phyloP scores from a whole-genome alignment of 2,113 vertebrate genomes.

The Aldabrachelys gigantea region DNA sequence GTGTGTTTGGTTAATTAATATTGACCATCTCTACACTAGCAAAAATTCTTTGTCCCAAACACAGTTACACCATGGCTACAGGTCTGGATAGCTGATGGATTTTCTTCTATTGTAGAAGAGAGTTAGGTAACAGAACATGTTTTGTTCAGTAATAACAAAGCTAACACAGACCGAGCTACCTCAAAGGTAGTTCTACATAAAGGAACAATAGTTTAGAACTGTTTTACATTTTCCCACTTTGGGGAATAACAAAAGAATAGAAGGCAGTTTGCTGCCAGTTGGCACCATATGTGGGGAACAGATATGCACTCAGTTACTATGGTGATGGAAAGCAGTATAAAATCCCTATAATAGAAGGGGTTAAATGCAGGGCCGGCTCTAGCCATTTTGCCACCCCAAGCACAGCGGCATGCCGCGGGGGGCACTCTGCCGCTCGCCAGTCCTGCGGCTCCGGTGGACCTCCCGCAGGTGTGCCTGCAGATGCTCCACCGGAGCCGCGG shows the following conservation, averaged over 20 bases:
- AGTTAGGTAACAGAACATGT: background rate
- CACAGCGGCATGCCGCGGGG: too few relatives aligned
- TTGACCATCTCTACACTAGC: background rate
- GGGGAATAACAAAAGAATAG: background rate
- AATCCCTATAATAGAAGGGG: background rate
- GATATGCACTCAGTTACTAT: background rate
- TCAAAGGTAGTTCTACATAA: background rate
- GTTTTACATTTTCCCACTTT: background rate
- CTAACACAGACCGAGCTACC: background rate
- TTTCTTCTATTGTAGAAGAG: background rate
- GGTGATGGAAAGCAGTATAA: background rate
- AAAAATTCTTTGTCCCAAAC: conserved; percentile 7
- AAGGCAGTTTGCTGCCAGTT: background rate
- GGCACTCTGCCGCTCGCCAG: too few relatives aligned
- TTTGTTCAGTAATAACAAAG: background rate
- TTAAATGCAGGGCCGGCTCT: too few relatives aligned
- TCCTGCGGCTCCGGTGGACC: too few relatives aligned
- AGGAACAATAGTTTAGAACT: background rate
- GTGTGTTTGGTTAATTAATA: background rate
- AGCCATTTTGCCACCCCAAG: too few relatives aligned
- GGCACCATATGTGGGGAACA: background rate
- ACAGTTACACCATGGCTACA: background rate
- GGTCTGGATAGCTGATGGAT: background rate
- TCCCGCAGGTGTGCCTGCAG: too few relatives aligned
- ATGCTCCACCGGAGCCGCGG: too few relatives aligned